phyloP scores from a whole-genome alignment of 1,140 invertebrate genomes.

The Venturia canescens region DNA sequence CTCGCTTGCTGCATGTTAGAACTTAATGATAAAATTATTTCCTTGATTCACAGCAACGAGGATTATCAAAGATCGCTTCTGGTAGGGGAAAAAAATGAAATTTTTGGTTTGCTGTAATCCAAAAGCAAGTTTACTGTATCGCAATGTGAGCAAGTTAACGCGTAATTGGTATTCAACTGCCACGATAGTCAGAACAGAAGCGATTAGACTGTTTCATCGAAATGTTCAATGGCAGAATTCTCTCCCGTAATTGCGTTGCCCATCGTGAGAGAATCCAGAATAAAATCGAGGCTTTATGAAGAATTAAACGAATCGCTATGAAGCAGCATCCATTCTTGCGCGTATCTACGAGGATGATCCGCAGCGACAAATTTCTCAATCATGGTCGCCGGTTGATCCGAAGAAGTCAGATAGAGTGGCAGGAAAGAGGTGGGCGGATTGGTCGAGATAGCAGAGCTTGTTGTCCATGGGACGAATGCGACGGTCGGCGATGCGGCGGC shows the following conservation, averaged over 20 bases:
- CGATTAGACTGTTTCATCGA: neutral
- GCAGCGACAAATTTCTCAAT: neutral
- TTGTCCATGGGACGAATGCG: neutral
- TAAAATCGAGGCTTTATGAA: neutral
- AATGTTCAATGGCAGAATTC: neutral
- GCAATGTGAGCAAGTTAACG: neutral
- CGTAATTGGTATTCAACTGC: neutral
- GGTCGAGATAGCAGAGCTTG: neutral
- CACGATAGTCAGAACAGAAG: neutral
- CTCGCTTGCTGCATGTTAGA: constrained; percentile 67
- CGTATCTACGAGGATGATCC: neutral
- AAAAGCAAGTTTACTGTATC: neutral
- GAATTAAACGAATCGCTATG: neutral
- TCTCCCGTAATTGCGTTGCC: neutral
- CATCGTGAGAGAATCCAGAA: neutral
- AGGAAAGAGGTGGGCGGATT: neutral
- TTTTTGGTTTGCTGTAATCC: too few species aligned
- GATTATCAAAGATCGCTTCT: neutral
- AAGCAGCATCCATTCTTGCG: neutral
- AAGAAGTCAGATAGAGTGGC: neutral
- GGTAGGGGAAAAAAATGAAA: neutral
- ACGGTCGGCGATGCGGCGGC: constrained; percentile 17
- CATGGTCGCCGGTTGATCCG: neutral
- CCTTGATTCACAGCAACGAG: neutral
- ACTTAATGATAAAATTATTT: neutral